Evolutionary conservation across 2,888 invertebrate species (phyloP), one percentile per base, ranked within the genome.

Genomic region (Dione vanillae): DNA sequence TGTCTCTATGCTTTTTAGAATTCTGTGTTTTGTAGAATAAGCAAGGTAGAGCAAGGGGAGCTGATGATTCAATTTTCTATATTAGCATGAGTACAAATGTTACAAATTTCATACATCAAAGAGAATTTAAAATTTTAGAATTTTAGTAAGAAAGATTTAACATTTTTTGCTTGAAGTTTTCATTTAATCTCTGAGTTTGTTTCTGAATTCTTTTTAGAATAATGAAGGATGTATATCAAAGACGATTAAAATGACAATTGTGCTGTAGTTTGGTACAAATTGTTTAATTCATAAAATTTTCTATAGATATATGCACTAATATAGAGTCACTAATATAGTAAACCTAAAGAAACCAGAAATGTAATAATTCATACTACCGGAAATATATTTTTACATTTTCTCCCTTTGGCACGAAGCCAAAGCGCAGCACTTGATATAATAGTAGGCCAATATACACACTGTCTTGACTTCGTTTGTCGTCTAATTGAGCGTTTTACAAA

Each of bases 201-300:
- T 16, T 45, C 27, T 16, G 11, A 35, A 61, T 61, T 45, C 45
- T 27, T 27, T 61, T 35, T 45, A 16, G 27, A 61, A 61, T 45
- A 27, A 45, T 35, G 16, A 61, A 45, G 56, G 45, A 61, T 61
- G 27, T 35, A n/a, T 35, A 45, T 61, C 61, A 61, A 61, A 61
- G 61, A 27, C n/a, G 56, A 11, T 16, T 27, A 43, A 40, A 49
- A 10, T 7, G 43, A 27, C 61, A 43, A 61, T 27, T 59, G 43
- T 61, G 27, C 35, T 35, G 35, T 45, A n/a, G n/a, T n/a, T 61
- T 61, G n/a, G 27, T n/a, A 56, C 5, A 43, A n/a, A 27, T 43
- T 61, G 5, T 35, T 45, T 27, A 27, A n/a, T 45, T 27, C n/a
- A 61, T 11, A 45, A 45, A 45, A 61, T 45, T 14, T 9, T 27